Percentiles rank a stretch among this genome's conserved stretches.
phyloP scores from a whole-genome alignment of 2,113 vertebrate genomes.

The Percina caprodes region DNA sequence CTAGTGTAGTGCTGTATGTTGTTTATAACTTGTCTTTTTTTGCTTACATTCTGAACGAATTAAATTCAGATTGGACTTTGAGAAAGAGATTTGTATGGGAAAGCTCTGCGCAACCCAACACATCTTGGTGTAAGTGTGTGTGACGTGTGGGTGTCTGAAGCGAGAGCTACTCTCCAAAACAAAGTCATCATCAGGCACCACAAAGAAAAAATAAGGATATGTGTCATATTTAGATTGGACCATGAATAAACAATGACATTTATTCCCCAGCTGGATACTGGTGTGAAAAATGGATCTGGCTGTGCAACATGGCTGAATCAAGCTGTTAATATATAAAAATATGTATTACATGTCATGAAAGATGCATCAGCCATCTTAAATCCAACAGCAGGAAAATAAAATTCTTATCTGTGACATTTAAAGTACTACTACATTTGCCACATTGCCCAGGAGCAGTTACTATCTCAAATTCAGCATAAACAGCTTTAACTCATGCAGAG shows the following conservation, averaged over 20 bases:
- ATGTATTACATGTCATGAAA: constrained; percentile 70
- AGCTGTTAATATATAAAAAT: constrained; percentile 70
- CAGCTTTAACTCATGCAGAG: constrained; percentile 17
- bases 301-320: constrained; percentile 50
- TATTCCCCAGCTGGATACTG: constrained; percentile 56
- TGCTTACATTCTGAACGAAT: not conserved
- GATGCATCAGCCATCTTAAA: constrained; percentile 54
- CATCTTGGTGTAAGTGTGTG: not conserved
- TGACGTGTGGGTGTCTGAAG: not conserved
- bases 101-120: no score
- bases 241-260: constrained; percentile 71
- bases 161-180: constrained; percentile 17
- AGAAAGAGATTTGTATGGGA: not conserved
- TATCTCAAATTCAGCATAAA: constrained; percentile 14
- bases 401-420: constrained; percentile 41
- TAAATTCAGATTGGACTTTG: not conserved
- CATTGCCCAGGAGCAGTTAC: not conserved
- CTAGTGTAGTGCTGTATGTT: not conserved
- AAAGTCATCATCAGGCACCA: constrained; percentile 26
- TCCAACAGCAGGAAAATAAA: constrained; percentile 33
- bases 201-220: constrained; percentile 37
- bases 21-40: not conserved
- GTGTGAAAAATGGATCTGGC: constrained; percentile 49
- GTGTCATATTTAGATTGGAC: constrained; percentile 38
- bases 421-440: not conserved